phyloP scores from a whole-genome alignment of 2,888 invertebrate species.

The Ferdinandea cuprea region DNA sequence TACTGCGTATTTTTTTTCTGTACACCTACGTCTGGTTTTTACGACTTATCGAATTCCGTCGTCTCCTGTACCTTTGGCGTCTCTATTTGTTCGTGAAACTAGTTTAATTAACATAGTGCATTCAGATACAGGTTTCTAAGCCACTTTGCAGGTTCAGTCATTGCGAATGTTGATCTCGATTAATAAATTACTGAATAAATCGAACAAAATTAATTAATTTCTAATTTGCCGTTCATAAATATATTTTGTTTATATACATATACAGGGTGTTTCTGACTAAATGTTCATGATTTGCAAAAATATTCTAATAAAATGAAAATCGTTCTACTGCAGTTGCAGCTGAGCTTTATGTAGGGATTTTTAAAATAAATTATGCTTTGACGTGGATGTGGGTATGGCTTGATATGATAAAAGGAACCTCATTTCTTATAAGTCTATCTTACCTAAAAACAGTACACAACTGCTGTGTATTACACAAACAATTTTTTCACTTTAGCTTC shows the following conservation, averaged over 20 bases:
- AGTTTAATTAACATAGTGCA: constrained; percentile 43
- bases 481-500: too few relatives aligned
- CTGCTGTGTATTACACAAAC: too few relatives aligned
- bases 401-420: too few relatives aligned
- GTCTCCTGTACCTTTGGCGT: constrained; percentile 9
- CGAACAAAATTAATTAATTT: background rate
- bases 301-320: too few relatives aligned
- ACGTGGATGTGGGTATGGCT: too few relatives aligned
- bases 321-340: too few relatives aligned
- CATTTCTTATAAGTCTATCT: too few relatives aligned
- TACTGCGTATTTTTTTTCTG: constrained; percentile 18
- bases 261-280: too few relatives aligned
- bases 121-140: constrained; percentile 35
- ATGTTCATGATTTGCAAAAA: too few relatives aligned
- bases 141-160: constrained; percentile 13
- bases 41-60: constrained; percentile 5
- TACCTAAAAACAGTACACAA: too few relatives aligned
- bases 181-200: constrained; percentile 28
- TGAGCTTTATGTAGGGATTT: too few relatives aligned
- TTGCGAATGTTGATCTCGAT: constrained; percentile 21
- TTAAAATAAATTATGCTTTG: too few relatives aligned
- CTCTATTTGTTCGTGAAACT: constrained; percentile 3
- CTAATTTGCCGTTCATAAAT: background rate
- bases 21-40: constrained; percentile 12
- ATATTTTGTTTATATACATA: background rate